Base-by-base conservation (phyloP, 2,888 invertebrate species). In the Lasioglossum pauxillum region DNA sequence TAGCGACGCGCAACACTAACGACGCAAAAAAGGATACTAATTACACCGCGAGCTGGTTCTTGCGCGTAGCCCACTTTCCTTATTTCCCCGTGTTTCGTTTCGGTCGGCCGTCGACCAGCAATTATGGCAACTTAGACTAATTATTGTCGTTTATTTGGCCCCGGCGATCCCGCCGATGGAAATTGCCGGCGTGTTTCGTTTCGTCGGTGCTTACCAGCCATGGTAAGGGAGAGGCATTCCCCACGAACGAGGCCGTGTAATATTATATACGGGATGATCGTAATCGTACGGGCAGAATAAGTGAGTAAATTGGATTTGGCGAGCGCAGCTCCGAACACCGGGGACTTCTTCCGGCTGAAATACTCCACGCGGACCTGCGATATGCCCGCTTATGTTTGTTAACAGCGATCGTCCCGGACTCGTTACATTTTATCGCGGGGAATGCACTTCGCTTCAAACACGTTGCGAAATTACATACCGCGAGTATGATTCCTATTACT, bases 1-100 rank as follows among this genome's bases (percentile, higher is more conserved):
- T 90, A 90, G 91, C 85, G 87, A 88, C 78, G 88, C 82, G 84
- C 79, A 79, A 79, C 75, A 64, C 78, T 90, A 90, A 90, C 83
- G 90, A 88, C 75, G 82, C 86, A 90, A 90, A 90, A 91, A 90
- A 53, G 10, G 85, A 76, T 84, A 86, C 85, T 90, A 90, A 90
- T 91, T 90, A 90, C 83, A 60, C 19, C 69, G 10, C 38, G 38
- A 38, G 78, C 76, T 53, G 76, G 78, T 35, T 67, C 67, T 67
- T 67, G 67, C 67, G 67, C 67, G 57, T 41, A 84, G 75, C 83
- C 81, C 81, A 86, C 81, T 90, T 90, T 86, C 86, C 83, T 90
- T 90, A 90, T 86, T 90, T 86, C 38, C 75, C 79, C 35, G 35
- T 53, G 77, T 81, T 87, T 73, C 82, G 80, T 88, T 86, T 84